Percentiles rank a stretch among this genome's conserved stretches.
Conservation (phyloP, 2,113 vertebrate genomes). For the Ameiurus melas region DNA sequence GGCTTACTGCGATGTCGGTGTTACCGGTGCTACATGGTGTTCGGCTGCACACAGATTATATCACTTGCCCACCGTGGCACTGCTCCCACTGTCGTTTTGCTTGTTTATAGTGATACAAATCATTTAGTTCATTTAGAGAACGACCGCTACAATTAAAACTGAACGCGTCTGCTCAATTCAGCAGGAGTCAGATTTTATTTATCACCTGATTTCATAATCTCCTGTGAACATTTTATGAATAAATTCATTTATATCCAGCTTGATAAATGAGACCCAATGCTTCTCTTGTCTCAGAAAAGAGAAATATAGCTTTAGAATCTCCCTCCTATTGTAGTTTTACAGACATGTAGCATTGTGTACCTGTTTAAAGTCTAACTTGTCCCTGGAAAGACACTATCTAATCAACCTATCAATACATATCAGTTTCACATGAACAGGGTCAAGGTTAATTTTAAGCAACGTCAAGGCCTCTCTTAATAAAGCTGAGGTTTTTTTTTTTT, state of each 20-base stretch:
- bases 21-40: too few relatives aligned
- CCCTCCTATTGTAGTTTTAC: not conserved
- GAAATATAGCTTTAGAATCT: not conserved
- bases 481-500: not conserved
- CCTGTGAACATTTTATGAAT: too few relatives aligned
- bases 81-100: too few relatives aligned
- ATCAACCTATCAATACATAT: constrained; percentile 7
- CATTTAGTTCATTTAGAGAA: too few relatives aligned
- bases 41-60: too few relatives aligned
- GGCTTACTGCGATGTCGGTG: too few relatives aligned
- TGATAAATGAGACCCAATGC: not conserved
- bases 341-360: not conserved
- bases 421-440: not conserved
- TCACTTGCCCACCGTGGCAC: too few relatives aligned
- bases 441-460: constrained; percentile 23
- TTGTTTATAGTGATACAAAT: too few relatives aligned
- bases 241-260: not conserved
- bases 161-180: too few relatives aligned
- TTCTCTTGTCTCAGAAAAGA: not conserved
- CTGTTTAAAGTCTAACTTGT: constrained; percentile 2
- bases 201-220: too few relatives aligned
- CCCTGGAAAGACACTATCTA: constrained; percentile 1
- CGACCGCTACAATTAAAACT: too few relatives aligned
- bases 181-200: too few relatives aligned
- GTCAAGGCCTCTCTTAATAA: constrained; percentile 8